Evolutionary conservation across 2,113 vertebrate species (phyloP).

Genomic region (Cercopithecus mona): DNA sequence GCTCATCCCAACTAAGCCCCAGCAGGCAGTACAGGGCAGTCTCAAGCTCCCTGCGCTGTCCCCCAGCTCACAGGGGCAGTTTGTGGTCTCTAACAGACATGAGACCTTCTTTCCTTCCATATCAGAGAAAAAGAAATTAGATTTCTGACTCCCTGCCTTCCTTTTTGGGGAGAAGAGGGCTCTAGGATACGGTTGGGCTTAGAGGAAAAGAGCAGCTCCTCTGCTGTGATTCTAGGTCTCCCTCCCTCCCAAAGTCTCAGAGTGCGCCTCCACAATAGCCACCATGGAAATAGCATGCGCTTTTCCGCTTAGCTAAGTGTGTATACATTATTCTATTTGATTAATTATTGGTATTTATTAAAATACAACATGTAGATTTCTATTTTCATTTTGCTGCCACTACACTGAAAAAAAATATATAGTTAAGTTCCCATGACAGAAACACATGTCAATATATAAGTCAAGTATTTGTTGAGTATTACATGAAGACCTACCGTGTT

Average conservation of each 20-base stretch:
- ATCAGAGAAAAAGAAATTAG: background rate
- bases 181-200: background rate
- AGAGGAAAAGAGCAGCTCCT: too few species aligned
- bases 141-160: background rate
- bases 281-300: background rate
- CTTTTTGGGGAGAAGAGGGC: background rate
- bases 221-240: background rate
- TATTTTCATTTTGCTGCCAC: background rate
- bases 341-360: background rate
- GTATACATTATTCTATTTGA: background rate
- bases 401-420: background rate
- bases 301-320: background rate
- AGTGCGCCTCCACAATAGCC: too few species aligned
- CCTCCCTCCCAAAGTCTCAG: background rate
- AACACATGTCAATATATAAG: background rate
- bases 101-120: background rate
- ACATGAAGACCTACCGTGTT: background rate
- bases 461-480: background rate
- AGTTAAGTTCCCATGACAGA: background rate
- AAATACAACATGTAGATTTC: background rate
- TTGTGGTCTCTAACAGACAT: background rate
- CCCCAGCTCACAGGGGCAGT: background rate
- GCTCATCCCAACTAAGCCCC: background rate
- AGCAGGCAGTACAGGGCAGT: background rate
- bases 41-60: fast-evolving